phyloP scores from a whole-genome alignment of 2,888 invertebrate genomes.

The Acronicta alni region DNA sequence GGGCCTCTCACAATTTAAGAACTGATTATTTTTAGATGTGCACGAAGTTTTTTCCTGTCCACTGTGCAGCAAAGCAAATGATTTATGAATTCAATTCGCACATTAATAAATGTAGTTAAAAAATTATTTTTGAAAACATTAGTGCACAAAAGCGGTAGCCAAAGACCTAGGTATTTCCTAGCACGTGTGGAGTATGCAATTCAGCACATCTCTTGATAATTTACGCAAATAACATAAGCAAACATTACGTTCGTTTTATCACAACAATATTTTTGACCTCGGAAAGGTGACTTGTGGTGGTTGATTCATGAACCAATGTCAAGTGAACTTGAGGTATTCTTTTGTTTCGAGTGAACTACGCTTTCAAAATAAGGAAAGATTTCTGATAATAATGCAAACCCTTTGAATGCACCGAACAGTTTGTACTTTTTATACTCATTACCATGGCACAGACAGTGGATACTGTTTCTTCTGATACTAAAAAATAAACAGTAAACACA shows the following conservation, averaged over 20 bases:
- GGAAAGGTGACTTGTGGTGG: constrained; percentile 36
- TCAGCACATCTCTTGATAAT: constrained; percentile 33
- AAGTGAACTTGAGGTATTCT: constrained; percentile 3
- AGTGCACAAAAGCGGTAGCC: too few species aligned
- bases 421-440: background rate
- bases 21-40: too few species aligned
- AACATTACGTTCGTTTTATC: constrained; percentile 12
- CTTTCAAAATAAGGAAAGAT: background rate
- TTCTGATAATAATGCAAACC: constrained; percentile 5
- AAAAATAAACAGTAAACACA: background rate
- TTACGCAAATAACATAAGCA: constrained; percentile 24
- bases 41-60: too few species aligned
- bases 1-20: too few species aligned
- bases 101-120: too few species aligned
- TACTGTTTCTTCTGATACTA: background rate
- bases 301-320: constrained; percentile 23
- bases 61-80: too few species aligned
- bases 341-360: constrained; percentile 7
- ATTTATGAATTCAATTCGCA: too few species aligned
- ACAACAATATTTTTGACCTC: constrained; percentile 28
- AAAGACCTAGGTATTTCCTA: background rate
- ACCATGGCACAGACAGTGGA: background rate
- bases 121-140: too few species aligned
- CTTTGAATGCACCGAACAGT: background rate
- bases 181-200: constrained; percentile 7